Conservation (phyloP, 2,797 vertebrate species). For the Apogon hyalosoma region DNA sequence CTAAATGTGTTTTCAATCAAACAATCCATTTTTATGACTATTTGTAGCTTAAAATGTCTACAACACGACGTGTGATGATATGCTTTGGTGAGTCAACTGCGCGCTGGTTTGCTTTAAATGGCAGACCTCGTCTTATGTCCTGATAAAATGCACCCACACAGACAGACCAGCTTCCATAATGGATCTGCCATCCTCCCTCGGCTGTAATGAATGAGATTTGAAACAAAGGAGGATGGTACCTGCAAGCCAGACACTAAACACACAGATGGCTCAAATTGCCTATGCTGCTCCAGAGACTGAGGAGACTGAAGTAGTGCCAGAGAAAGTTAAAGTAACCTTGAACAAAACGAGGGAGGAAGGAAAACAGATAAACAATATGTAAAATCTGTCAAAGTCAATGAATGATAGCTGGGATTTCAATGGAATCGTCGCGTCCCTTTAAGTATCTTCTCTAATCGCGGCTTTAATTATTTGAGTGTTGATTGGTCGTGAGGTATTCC, state of each 20-base stretch:
- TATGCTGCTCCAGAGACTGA: constrained; percentile 74
- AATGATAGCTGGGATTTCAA: constrained; percentile 50
- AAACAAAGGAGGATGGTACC: constrained; percentile 84
- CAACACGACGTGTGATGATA: constrained; percentile 33
- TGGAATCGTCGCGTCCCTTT: constrained; percentile 19
- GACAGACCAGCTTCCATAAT: constrained; percentile 77
- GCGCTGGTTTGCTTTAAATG: constrained; percentile 65
- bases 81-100: constrained; percentile 34
- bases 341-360: constrained; percentile 62
- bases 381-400: constrained; percentile 61
- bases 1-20: constrained; percentile 33
- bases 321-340: constrained; percentile 82
- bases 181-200: constrained; percentile 81
- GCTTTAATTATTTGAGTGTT: constrained; percentile 35
- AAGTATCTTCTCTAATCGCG: constrained; percentile 24
- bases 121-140: constrained; percentile 74
- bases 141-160: constrained; percentile 80
- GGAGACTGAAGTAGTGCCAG: constrained; percentile 77
- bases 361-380: constrained; percentile 65
- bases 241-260: constrained; percentile 81
- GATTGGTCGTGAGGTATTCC: constrained; percentile 34
- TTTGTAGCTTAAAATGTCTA: constrained; percentile 51
- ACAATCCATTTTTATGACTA: constrained; percentile 10
- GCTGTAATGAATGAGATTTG: constrained; percentile 85
- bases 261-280: constrained; percentile 82